phyloP scores from a whole-genome alignment of 64 coral and sea anemone genomes.

The Montipora sp. region DNA sequence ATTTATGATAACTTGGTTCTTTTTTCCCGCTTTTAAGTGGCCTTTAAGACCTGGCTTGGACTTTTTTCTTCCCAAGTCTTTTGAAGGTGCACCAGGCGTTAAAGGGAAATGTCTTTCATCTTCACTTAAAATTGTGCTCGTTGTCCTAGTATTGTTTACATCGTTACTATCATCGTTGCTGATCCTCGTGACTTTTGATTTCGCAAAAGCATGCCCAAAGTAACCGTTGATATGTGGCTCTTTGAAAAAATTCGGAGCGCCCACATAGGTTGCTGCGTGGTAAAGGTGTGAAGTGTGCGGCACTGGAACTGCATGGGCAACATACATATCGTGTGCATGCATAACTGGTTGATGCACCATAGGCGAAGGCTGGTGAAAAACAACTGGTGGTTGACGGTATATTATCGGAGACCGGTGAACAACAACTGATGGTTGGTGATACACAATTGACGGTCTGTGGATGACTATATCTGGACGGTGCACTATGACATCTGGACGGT shows the following conservation, averaged over 20 bases:
- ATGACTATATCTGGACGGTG: slow-evolving; percentile 91
- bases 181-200: slow-evolving; percentile 59
- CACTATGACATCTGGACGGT: slow-evolving; percentile 86
- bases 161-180: background rate
- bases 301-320: slow-evolving; percentile 61
- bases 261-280: slow-evolving; percentile 52
- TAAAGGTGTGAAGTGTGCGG: slow-evolving; percentile 47
- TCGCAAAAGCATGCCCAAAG: slow-evolving; percentile 56
- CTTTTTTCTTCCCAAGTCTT: background rate
- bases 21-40: slow-evolving; percentile 51
- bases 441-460: slow-evolving; percentile 92
- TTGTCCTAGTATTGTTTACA: background rate
- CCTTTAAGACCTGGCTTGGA: background rate
- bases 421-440: slow-evolving; percentile 93
- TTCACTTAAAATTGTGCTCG: background rate
- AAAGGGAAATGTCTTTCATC: background rate
- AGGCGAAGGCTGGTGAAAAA: slow-evolving; percentile 96
- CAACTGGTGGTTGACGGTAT: slow-evolving; percentile 86
- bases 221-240: slow-evolving; percentile 1
- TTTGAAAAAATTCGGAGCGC: slow-evolving; percentile 42
- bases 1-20: slow-evolving; percentile 86
- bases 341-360: slow-evolving; percentile 84
- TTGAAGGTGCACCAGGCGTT: background rate
- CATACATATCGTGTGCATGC: slow-evolving; percentile 79
- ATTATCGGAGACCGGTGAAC: slow-evolving; percentile 91